Base-by-base conservation (phyloP, 2,797 vertebrate species). In the Neosilurus hyrtlii region DNA sequence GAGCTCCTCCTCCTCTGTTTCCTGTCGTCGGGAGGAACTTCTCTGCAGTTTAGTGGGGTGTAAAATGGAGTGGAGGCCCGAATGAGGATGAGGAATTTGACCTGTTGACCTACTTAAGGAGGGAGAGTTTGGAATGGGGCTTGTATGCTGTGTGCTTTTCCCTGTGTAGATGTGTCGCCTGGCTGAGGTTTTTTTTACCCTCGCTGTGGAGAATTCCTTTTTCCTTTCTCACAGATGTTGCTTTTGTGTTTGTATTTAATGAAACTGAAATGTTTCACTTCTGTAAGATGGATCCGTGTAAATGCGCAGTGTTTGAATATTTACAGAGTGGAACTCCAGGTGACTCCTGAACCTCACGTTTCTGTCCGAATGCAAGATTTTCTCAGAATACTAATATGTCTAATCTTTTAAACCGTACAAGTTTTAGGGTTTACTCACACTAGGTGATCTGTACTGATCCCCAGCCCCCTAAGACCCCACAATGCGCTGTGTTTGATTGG, bases 61-160 rank as follows among this genome's bases (percentile, higher is more conserved):
- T 81, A 77, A 83, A 86, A 83, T 78, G 85, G 83, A 87, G 79
- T 72, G 82, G 81, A 85, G 83, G 79, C 85, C 72, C 56, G 52
- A 86, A 81, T 85, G 70, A 86, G 82, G 83, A 89, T 84, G 43
- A 86, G 86, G 88, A 87, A 89, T 89, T 79, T 89, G 83, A 89
- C 85, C 83, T 82, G 56, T 62, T 85, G 86, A 87, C 86, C 88
- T 79, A 65, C 52, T 79, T 82, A 51, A 82, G 79, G 70, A 81
- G 73, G 72, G 83, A 79, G 80, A 85, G 80, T 71, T 37, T 63
- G 57, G 84, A 68, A 30, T 43, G 43, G 56, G 26, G 75, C 68
- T 72, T 78, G 43, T 43, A 43, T 43, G 43, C 62, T 81, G 74
- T 75, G 70, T 73, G 67, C 65, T 67, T 56, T 82, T 80, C 37